Evolutionary conservation across 1,140 invertebrate genomes (phyloP).

Genomic region (Nilaparvata lugens): DNA sequence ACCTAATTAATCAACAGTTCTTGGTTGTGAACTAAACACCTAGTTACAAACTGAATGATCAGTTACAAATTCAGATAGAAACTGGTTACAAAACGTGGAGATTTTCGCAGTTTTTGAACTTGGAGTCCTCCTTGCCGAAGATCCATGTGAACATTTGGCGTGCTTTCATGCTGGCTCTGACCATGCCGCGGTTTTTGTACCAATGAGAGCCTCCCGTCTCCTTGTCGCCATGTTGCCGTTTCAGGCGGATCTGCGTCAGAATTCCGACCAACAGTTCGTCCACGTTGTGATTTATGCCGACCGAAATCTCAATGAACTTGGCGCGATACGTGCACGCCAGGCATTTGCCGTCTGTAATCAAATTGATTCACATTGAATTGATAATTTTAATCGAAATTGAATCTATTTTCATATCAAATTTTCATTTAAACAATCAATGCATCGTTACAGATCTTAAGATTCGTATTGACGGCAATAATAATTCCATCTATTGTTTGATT

Average conservation of each 20-base stretch:
- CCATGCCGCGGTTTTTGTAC: slow-evolving; percentile 73
- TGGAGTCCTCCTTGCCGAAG: slow-evolving; percentile 79
- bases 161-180: slow-evolving; percentile 78
- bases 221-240: slow-evolving; percentile 35
- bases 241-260: slow-evolving; percentile 61
- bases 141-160: slow-evolving; percentile 83
- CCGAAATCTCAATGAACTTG: slow-evolving; percentile 84
- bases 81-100: slow-evolving; percentile 61
- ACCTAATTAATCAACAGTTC: no score
- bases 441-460: no score
- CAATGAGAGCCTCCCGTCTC: slow-evolving; percentile 45
- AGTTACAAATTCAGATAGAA: no score
- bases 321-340: slow-evolving; percentile 73
- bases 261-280: slow-evolving; percentile 76
- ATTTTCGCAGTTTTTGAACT: slow-evolving; percentile 86
- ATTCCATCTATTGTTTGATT: no score
- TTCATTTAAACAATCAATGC: no score
- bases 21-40: no score
- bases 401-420: no score
- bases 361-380: no score
- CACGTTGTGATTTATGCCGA: slow-evolving; percentile 84
- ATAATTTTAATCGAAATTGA: no score
- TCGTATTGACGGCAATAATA: no score
- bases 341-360: slow-evolving; percentile 69
- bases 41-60: no score